Percentiles rank a stretch among this genome's conserved stretches.
phyloP scores from a whole-genome alignment of 2,888 invertebrate species.

The Drosophila rellima region DNA sequence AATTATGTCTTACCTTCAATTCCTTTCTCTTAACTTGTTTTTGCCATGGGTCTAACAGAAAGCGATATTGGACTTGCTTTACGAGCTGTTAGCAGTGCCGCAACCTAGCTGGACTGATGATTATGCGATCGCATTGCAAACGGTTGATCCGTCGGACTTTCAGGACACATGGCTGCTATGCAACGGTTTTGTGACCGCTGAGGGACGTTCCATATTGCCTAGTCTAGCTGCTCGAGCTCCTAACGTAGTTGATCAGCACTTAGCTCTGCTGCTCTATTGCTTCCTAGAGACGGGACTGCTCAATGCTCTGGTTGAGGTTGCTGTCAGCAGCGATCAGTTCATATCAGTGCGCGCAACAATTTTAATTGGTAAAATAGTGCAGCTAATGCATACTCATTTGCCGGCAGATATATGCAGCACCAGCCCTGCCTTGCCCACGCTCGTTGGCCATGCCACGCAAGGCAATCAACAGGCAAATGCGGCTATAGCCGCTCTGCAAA shows the following conservation, averaged over 20 bases:
- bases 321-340: constrained; percentile 94
- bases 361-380: constrained; percentile 94
- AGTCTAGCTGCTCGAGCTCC: constrained; percentile 94
- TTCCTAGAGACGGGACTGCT: constrained; percentile 95
- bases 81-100: constrained; percentile 94
- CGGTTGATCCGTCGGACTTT: constrained; percentile 94
- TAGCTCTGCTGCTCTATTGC: constrained; percentile 94
- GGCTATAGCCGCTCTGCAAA: constrained; percentile 92
- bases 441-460: constrained; percentile 92
- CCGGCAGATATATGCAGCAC: constrained; percentile 95
- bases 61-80: constrained; percentile 96
- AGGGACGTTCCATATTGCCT: constrained; percentile 94
- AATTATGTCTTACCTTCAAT: background rate
- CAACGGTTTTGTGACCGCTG: constrained; percentile 98
- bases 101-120: constrained; percentile 97
- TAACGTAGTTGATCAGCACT: constrained; percentile 96
- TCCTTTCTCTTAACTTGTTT: background rate
- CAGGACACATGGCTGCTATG: constrained; percentile 94
- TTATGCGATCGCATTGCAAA: constrained; percentile 94
- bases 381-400: constrained; percentile 93
- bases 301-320: constrained; percentile 96
- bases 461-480: constrained; percentile 93
- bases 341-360: constrained; percentile 97
- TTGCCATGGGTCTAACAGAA: constrained; percentile 87
- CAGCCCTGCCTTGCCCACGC: constrained; percentile 93